Base-by-base conservation (phyloP, 2,888 invertebrate species). In the Hydriomena furcata region DNA sequence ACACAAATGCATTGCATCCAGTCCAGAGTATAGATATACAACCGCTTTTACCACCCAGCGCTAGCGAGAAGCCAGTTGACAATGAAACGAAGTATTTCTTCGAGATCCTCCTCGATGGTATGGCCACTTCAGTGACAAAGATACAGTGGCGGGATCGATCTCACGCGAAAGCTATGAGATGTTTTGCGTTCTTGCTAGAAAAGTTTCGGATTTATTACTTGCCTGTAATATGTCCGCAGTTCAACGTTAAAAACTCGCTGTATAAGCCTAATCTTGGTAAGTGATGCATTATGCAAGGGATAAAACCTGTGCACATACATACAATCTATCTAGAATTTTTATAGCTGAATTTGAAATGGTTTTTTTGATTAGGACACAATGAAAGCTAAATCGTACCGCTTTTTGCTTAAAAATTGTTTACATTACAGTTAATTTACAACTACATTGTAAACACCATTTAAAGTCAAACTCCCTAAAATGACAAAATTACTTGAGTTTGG, bases 161-260 rank as follows among this genome's bases (percentile, higher is more conserved):
- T 35, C 93, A 94, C 20, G 93, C 94, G 64, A 96, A 96, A 78
- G 94, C 96, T 66, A 92, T 92, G 84, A 93, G 94, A 73, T 95
- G 96, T 67, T 98, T 99, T 83, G 95, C 95, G 55, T 99, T 98
- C 90, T 88, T 99, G 42, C 92, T 99, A 77, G 96, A 98, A 76
- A 95, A 95, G 70, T 98, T 99, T 75, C 98, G 97, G 82, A 91
- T 94, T 48, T 95, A 95, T 76, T 99, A 98, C 83, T 91, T 99
- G 68, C 96, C 95, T 23, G 93, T 96, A 67, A 95, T 99, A 67
- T 98, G 98, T 81, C 98, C 98, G 0, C 94, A 95, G 71, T 98
- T 97, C 71, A 94, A 94, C 73, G 85, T 92, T 51, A 93, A 92
- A 63, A 96, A 95, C 68, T 96, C 96, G 2, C 88, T 97, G 20